Base-by-base conservation (phyloP, 2,888 invertebrate genomes). In the Schrankia costaestrigalis region DNA sequence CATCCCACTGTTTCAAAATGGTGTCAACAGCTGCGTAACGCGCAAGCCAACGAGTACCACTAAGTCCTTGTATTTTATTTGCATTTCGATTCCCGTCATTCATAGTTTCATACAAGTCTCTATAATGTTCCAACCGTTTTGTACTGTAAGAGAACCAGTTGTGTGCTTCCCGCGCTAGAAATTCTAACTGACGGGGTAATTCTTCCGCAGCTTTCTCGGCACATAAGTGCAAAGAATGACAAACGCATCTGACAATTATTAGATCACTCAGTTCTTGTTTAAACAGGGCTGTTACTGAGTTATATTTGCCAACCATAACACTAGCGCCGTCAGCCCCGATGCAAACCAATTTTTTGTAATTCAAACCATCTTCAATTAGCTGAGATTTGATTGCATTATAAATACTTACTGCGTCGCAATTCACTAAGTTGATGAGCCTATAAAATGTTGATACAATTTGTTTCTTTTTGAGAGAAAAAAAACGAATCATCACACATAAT, bases 1-100 rank as follows among this genome's bases (percentile, higher is more conserved):
- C 46, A 7, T 67, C 60, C 66, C 59, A 63, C 30, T 65, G 64
- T 2, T 63, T 49, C 18, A 41, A 41, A 22, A 63, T 58, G 15
- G 55, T 46, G 8, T 15, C 28, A 23, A 57, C 28, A 41, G 57
- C 58, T 30, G 31, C 11, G 33, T 37, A 43, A 8, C 46, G 45
- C 26, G 40, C 48, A 13, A 44, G 45, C 54, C 55, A 60, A 11
- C 54, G 48, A 7, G 54, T 59, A 25, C 47, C 50, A n/a, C 53
- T 49, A 3, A 58, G 35, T 29, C 50, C 49, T 29, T 40, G 35
- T 2, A 50, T 46, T 56, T 56, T 38, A 46, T 49, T 7, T 42
- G 45, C 19, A 31, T 11, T n/a, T n/a, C n/a, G n/a, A 13, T 11
- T 46, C 5, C 35, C 40, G 24, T 42, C 23, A 42, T 56, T 45